Evolutionary conservation across 1,140 invertebrate species (phyloP), one percentile per base, ranked within the genome.

Genomic region (Drosophila nebulosa): DNA sequence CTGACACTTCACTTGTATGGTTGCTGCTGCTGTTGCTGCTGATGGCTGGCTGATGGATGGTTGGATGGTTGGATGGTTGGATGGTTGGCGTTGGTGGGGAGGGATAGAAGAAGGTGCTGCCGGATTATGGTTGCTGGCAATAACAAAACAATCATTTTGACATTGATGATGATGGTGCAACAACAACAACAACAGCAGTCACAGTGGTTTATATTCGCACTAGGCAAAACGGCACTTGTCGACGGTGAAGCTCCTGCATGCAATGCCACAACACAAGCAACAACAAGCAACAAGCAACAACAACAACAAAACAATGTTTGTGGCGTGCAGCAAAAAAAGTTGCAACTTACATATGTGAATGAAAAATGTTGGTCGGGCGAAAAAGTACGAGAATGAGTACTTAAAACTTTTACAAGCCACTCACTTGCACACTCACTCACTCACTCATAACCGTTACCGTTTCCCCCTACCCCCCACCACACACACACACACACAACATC

Each of bases 361-460:
- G 66, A 24, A 14, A 64, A 66, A 64, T 64, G 74, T 61, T 72
- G 32, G 68, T 57, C 18, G 62, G 73, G 68, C 10, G 27, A 32
- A 30, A 46, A 46, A 46, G 39, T 60, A 42, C 53, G 52, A 70
- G 53, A 71, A 46, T 46, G 39, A 80, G 80, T 85, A 86, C 81
- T 85, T 85, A 74, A 86, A 85, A 85, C 81, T 85, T 85, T 86
- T 85, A 84, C 80, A 84, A 85, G 80, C 80, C 80, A 83, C 79
- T 83, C 79, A 21, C 42, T 18, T 22, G 18, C 32, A 26, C 35
- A 24, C 62, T 22, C 5, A n/a, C 36, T 22, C 24, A 39, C 32
- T 35, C 22, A 27, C 30, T 62, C 69, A 55, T 10, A n/a, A n/a
- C n/a, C n/a, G n/a, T 6, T 22, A 18, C 9, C 27, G 10, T 30